Evolutionary conservation across 2,797 vertebrate genomes (phyloP).

Genomic region (Clarias fuscus): DNA sequence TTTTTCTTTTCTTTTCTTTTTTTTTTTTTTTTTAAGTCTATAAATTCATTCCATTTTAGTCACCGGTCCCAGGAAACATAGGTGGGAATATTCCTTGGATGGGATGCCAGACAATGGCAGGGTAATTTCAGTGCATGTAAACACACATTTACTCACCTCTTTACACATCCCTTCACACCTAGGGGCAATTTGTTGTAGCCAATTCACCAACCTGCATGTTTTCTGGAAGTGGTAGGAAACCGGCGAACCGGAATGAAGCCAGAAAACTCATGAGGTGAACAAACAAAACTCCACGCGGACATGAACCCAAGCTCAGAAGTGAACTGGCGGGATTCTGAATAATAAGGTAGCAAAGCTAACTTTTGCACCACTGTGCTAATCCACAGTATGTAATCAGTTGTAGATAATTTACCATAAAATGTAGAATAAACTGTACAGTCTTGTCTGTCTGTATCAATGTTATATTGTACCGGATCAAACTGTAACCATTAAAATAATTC

Average conservation of each 20-base stretch:
- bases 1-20: no score
- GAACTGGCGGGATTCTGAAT: not conserved
- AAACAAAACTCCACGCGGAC: no score
- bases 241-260: not conserved
- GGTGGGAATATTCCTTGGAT: not conserved
- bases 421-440: not conserved
- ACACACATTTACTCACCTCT: not conserved
- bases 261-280: not conserved
- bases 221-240: not conserved
- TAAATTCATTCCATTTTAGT: not conserved
- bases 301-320: not conserved
- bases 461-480: not conserved
- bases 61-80: not conserved
- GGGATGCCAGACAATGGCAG: not conserved
- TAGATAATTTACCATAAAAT: not conserved
- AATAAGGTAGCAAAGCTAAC: not conserved
- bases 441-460: not conserved
- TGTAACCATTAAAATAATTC: not conserved
- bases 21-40: not conserved
- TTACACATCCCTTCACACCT: not conserved
- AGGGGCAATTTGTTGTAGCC: not conserved
- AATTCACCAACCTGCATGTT: not conserved
- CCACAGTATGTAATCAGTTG: not conserved
- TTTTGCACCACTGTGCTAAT: not conserved
- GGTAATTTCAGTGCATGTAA: not conserved